phyloP scores from a whole-genome alignment of 2,113 vertebrate genomes.

The Macrotis lagotis region DNA sequence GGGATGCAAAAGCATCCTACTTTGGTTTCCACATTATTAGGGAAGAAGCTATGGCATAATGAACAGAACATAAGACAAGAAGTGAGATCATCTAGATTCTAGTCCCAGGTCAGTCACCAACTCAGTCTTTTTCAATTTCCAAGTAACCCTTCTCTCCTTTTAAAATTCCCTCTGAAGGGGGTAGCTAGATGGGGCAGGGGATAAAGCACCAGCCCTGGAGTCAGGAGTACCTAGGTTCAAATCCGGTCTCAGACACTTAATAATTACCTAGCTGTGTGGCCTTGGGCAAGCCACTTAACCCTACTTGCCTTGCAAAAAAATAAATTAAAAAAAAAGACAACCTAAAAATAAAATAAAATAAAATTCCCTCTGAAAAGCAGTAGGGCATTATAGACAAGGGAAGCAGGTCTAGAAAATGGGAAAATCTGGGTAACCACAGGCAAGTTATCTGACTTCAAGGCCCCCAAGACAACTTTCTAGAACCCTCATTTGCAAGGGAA shows the following conservation, averaged over 20 bases:
- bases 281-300: too few species aligned
- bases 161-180: not conserved
- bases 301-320: too few species aligned
- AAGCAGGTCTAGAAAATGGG: not conserved
- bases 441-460: not conserved
- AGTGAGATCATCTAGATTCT: not conserved
- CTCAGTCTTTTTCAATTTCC: not conserved
- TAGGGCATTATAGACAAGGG: not conserved
- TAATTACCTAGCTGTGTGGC: too few species aligned
- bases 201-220: too few species aligned
- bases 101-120: not conserved
- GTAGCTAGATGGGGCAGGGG: too few species aligned
- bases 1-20: not conserved
- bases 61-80: not conserved
- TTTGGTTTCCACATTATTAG: not conserved
- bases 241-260: too few species aligned
- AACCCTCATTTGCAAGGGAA: not conserved
- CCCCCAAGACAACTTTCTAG: not conserved
- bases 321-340: too few species aligned
- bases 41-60: not conserved
- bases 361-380: not conserved
- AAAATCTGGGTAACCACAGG: not conserved
- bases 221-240: too few species aligned
- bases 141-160: not conserved
- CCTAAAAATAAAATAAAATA: too few species aligned